phyloP scores from a whole-genome alignment of 1,140 invertebrate species.

The Eubasilissa regina region DNA sequence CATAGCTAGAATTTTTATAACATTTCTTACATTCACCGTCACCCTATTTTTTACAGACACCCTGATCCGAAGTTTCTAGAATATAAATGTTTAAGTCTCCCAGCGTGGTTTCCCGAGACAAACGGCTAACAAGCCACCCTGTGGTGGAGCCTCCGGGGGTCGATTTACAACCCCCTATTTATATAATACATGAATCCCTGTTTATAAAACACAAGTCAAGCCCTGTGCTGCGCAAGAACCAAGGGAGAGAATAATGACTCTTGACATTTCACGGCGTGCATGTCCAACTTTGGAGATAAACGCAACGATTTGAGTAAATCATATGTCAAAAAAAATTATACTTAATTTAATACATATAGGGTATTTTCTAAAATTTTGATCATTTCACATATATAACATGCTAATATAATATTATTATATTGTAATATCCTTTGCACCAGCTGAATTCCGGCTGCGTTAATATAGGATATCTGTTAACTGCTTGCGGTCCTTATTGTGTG shows the following conservation, averaged over 20 bases:
- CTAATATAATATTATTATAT: no score
- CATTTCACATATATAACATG: no score
- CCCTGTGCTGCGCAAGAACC: background rate
- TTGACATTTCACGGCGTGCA: slow-evolving; percentile 5
- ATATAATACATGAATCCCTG: slow-evolving; percentile 28
- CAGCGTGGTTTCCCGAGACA: slow-evolving; percentile 41
- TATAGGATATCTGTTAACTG: no score
- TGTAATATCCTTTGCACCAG: no score
- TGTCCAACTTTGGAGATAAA: background rate
- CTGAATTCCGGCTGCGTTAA: no score
- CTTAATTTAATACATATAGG: no score
- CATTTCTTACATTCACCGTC: background rate
- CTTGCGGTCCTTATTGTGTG: no score
- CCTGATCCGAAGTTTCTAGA: slow-evolving; percentile 36
- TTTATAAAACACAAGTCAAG: slow-evolving; percentile 34
- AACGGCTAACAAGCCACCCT: slow-evolving; percentile 48
- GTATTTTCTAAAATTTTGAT: no score
- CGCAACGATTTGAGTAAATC: background rate
- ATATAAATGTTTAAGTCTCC: slow-evolving; percentile 47
- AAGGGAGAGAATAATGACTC: background rate
- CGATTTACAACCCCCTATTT: slow-evolving; percentile 46
- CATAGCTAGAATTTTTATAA: no score
- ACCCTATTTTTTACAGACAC: slow-evolving; percentile 19
- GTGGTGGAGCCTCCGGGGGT: slow-evolving; percentile 21
- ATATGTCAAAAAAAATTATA: no score